Base-by-base conservation (phyloP, 2,888 invertebrate species). In the Mythimna pallens region DNA sequence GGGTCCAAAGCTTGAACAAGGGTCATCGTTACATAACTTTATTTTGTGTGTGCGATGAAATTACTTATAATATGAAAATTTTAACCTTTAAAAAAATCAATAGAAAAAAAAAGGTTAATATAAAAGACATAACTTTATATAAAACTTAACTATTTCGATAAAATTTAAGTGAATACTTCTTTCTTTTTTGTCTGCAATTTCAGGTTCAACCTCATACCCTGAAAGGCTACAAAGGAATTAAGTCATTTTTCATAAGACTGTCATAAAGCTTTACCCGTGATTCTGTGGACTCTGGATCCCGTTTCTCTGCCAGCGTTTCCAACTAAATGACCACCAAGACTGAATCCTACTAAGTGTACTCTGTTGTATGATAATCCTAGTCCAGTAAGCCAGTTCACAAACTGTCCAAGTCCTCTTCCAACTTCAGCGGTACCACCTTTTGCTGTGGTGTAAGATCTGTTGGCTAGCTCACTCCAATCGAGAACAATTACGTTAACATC, bases 261-360 rank as follows among this genome's bases (percentile, higher is more conserved):
- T 63, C n/a, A 59, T 10, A 47, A 61, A 61, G 34, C 9, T 50
- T 57, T 87, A 95, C 95, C 93, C 80, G 95, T 95, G 3, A 95
- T 89, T 78, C 94, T 93, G 69, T 78, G 89, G 5, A 94, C 88
- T 43, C 79, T 85, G 4, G 92, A 90, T 2, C 86, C 78, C 4
- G 92, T 90, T 61, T 87, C 89, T 70, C 93, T 90, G 0, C 94
- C 94, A 54, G 94, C 94, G 43, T 89, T 92, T 4, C 94, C 96
- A 58, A 94, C 92, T 34, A 96, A 81, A 82, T 96, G 96, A 1
- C 92, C 95, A 3, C 96, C 96, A 65, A 96, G 91, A 82, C 96
- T 96, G 88, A 94, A 95, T 0, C 96, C 96, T 12, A 96, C 91
- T 12, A 96, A 83, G 75, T 96, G 96, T n/a, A 94, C 86, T 52